phyloP scores from a whole-genome alignment of 2,888 invertebrate species.

The Lithodes maja region DNA sequence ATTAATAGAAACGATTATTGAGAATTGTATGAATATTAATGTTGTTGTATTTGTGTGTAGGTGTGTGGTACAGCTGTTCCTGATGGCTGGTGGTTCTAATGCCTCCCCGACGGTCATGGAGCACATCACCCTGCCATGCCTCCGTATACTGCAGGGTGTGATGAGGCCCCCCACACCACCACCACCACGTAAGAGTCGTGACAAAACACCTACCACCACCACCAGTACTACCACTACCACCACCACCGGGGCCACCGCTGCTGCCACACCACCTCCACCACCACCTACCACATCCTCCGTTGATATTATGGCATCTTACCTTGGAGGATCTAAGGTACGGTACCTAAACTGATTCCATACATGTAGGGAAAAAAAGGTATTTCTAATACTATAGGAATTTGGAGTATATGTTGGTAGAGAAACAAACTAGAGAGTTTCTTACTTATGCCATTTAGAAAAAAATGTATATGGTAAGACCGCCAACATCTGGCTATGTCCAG shows the following conservation, averaged over 20 bases:
- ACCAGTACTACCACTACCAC: constrained; percentile 16
- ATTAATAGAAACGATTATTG: no score
- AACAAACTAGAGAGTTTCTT: no score
- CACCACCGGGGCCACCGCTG: constrained; percentile 33
- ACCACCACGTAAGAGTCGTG: constrained; percentile 61
- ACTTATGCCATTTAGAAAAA: no score
- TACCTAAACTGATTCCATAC: neutral
- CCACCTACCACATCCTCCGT: constrained; percentile 25
- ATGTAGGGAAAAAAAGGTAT: no score
- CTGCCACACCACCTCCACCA: neutral
- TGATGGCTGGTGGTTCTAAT: constrained; percentile 73
- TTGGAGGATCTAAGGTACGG: constrained; percentile 55
- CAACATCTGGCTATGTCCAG: no score
- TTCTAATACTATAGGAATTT: no score
- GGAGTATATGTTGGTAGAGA: no score
- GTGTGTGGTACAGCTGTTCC: constrained; percentile 76
- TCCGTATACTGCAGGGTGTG: constrained; percentile 90
- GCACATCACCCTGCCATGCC: constrained; percentile 92
- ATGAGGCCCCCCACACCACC: constrained; percentile 77
- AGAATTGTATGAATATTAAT: no score
- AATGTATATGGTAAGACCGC: no score
- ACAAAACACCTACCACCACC: constrained; percentile 55
- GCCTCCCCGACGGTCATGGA: constrained; percentile 92
- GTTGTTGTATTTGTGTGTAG: constrained; percentile 75
- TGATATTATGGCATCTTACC: constrained; percentile 55